A percentile compares a stretch with the other conserved stretches of the same genome.
Conservation (phyloP, 2,797 vertebrate genomes). For the Thunnus albacares region DNA sequence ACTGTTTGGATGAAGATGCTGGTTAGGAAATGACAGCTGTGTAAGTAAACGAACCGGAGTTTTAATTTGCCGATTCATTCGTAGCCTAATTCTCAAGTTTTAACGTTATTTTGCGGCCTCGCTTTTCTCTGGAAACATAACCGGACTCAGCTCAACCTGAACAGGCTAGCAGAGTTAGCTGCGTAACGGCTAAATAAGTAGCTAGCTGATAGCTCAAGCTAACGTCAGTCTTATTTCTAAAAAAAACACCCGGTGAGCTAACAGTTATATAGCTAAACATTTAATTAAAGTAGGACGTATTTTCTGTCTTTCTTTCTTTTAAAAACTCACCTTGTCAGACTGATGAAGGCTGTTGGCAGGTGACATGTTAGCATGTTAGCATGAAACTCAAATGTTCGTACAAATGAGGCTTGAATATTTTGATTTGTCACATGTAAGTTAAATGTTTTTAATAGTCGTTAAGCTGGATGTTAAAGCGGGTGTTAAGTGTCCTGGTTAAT, state of each 20-base stretch:
- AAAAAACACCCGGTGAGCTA: rapidly evolving
- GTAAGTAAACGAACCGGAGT: conserved; percentile 45
- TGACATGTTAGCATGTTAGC: conserved; percentile 20
- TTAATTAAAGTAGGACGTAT: rapidly evolving
- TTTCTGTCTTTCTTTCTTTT: no score
- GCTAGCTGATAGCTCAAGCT: conserved; percentile 10
- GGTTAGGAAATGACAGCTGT: conserved; percentile 53
- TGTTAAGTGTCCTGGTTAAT: no score
- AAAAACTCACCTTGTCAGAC: no score
- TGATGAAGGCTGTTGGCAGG: not conserved
- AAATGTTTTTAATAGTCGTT: not conserved
- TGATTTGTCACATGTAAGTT: not conserved
- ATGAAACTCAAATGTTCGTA: not conserved
- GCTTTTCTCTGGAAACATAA: not conserved
- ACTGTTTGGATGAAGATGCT: conserved; percentile 43
- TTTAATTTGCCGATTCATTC: not conserved
- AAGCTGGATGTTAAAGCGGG: no score
- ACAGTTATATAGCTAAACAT: rapidly evolving
- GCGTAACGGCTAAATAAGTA: conserved; percentile 19
- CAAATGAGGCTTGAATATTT: no score
- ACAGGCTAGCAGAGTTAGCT: conserved; percentile 37
- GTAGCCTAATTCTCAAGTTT: rapidly evolving
- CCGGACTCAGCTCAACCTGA: not conserved
- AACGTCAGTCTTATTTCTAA: not conserved
- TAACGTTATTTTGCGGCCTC: rapidly evolving